These are phyloP conservation scores for Coregonus ussuriensis DNA, from an alignment of 2,797 vertebrate species.

Conservation along the genomic window DNA sequence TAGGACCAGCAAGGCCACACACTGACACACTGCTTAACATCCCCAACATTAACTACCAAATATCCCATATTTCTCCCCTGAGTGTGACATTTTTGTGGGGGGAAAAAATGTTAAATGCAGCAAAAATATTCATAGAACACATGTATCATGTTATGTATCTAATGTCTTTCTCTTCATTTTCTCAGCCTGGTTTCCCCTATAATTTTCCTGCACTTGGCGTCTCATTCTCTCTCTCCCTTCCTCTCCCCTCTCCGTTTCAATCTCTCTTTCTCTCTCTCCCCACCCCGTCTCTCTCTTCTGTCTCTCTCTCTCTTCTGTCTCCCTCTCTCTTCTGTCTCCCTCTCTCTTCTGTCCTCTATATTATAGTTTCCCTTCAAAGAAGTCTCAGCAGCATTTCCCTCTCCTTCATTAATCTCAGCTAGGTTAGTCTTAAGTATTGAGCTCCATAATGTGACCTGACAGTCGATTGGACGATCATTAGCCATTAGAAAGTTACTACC, in stretches of 20 bases:
- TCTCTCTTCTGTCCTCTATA: not conserved
- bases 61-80: not conserved
- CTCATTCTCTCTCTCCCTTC: not conserved
- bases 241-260: too few species aligned
- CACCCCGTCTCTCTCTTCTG: too few species aligned
- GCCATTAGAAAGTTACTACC: constrained; percentile 65
- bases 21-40: not conserved
- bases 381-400: constrained; percentile 49
- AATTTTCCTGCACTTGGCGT: constrained; percentile 1
- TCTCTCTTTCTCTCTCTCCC: too few species aligned
- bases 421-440: constrained; percentile 61
- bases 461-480: constrained; percentile 72
- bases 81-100: too few species aligned
- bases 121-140: not conserved
- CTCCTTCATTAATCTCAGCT: constrained; percentile 43
- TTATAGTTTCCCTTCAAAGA: constrained; percentile 44
- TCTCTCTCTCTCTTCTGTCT: too few species aligned
- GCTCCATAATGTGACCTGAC: constrained; percentile 69
- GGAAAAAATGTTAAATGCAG: too few species aligned
- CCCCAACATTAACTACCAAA: not conserved
- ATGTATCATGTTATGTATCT: not conserved
- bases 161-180: constrained; percentile 16
- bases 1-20: constrained; percentile 6
- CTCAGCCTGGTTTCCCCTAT: constrained; percentile 33
- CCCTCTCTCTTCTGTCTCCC: too few species aligned